Base-by-base conservation (phyloP, 1,140 invertebrate genomes). In the Diploscapter pachys region DNA sequence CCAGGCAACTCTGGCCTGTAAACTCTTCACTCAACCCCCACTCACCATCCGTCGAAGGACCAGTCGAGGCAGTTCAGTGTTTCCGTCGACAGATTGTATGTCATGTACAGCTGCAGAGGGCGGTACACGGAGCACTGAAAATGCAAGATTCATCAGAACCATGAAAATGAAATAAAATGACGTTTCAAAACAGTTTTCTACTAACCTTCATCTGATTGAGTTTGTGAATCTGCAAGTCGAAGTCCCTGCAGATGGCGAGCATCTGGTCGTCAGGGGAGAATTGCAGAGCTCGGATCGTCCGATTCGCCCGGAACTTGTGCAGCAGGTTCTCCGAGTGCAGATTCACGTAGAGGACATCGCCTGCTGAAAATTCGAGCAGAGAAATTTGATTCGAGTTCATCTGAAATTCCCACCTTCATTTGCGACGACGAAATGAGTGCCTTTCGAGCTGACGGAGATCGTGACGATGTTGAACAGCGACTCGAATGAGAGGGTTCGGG, bases 251-350 rank as follows among this genome's bases (percentile, higher is more conserved):
- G 48, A 93, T 91, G 13, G 94, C 94, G 90, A 97, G 31, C 31
- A 31, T 31, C 88, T 91, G 92, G 61, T 94, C 94, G 90, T 98
- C 91, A 0, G 95, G 95, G 86, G 94, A 96, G 87, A 98, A 99
- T 81, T 90, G 91, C 0, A 97, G 88, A 79, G 90, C 90, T 82
- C 89, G 89, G 0, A 95, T 90, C 74, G 88, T 87, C 71, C 90
- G 87, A 81, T 92, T 92, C 83, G 96, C 96, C 82, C 92, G 90
- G 80, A 95, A 92, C 53, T 88, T 90, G 82, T 95, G 92, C 76
- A 98, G 89, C 0, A 95, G 88, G 50, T 90, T 91, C 80, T 91
- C 91, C 79, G 92, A 95, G 5, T 93, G 87, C 84, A 96, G 88
- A 86, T 92, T 96, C 51, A 95, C 93, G 75, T 96, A 88, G 81